phyloP scores from a whole-genome alignment of 2,113 vertebrate species.

The Eurystomus gularis region DNA sequence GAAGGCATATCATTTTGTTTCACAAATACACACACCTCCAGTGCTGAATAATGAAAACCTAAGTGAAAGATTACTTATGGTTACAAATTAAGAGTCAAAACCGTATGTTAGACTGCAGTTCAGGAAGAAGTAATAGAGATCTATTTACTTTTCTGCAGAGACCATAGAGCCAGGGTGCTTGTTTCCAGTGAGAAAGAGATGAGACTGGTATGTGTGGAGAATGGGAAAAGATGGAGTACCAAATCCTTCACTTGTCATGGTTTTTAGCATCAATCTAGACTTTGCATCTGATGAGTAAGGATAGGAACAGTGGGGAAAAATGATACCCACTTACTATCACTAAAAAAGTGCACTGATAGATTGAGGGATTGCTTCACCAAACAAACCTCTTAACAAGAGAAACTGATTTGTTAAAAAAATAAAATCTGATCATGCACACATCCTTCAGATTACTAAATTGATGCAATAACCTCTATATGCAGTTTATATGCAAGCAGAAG shows the following conservation, averaged over 20 bases:
- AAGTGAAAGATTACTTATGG: not conserved
- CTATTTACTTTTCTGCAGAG: not conserved
- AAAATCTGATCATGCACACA: not conserved
- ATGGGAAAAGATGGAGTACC: not conserved
- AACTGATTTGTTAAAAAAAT: not conserved
- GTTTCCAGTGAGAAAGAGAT: not conserved
- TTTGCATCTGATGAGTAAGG: not conserved
- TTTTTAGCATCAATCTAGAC: not conserved
- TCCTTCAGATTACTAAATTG: not conserved
- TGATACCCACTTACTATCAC: not conserved
- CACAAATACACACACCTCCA: not conserved
- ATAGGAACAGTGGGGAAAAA: not conserved
- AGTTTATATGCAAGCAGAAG: not conserved
- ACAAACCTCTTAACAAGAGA: not conserved
- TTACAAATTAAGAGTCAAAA: not conserved
- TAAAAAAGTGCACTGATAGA: not conserved
- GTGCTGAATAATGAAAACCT: not conserved
- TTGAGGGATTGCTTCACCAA: not conserved
- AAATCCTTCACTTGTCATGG: not conserved
- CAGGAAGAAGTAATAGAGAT: not conserved
- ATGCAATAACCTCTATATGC: not conserved
- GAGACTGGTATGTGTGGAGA: not conserved
- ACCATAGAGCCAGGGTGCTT: not conserved
- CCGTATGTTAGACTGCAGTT: not conserved
- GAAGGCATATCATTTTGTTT: not conserved